Evolutionary conservation across 2,797 vertebrate species (phyloP), one percentile per base, ranked within the genome.

Genomic region (Liparis tanakae): DNA sequence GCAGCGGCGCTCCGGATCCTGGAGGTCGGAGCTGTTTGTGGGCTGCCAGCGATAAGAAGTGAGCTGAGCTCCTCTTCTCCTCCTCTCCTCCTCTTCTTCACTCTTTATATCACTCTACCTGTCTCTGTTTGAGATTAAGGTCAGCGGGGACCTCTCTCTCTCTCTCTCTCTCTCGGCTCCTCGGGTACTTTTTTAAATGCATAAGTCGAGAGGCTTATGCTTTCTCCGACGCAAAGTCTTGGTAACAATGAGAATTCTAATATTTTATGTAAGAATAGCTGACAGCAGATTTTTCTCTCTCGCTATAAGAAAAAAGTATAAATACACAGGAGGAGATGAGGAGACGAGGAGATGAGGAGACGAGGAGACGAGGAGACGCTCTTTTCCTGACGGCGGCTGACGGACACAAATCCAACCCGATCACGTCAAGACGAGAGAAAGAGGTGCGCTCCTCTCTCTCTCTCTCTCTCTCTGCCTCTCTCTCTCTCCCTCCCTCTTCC

Each of bases 181-280:
- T 91, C 72, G 88, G 92, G 85, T 89, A 93, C 90, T 95, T 94
- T 30, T 94, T 85, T 91, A 93, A 93, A 94, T 94, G 92, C 93
- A 93, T 91, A 94, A 95, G 92, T 94, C 93, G 90, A 94, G 94
- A 94, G 88, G 94, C 94, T 95, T 95, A 95, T 82, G 86, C 89
- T 93, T 94, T 92, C 93, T 92, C 90, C 73, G 83, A 30, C 62
- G 67, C 88, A 82, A 30, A 92, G 90, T 92, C 92, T 89, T 88
- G 87, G 80, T 90, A 94, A 95, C 94, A 95, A 95, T 94, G 91
- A 87, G 79, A 91, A 90, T 88, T 93, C 86, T 92, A 88, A 94
- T 95, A 93, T 94, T 93, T 93, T 88, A 89, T 94, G 93, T 93
- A 90, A 92, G 91, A 94, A 94, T 92, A 92, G 94, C 94, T 94